These are phyloP conservation scores for Sebastes umbrosus DNA, from an alignment of 2,797 vertebrate species.

Conservation along the genomic window DNA sequence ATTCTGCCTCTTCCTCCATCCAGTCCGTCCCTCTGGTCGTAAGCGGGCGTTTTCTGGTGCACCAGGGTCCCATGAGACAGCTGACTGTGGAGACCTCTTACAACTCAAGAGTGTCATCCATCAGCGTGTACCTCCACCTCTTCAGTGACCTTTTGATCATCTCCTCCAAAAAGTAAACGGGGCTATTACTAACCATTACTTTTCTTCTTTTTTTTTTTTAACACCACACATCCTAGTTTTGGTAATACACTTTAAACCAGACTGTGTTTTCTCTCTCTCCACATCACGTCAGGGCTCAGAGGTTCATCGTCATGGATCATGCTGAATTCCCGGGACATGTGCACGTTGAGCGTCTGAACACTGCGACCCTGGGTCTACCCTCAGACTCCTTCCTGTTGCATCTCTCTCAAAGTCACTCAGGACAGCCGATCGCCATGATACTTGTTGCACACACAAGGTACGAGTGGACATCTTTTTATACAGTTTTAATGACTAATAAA, in stretches of 20 bases:
- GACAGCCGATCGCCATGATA: conserved; percentile 66
- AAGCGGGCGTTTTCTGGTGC: conserved; percentile 79
- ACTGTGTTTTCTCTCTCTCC: not conserved
- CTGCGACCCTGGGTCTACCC: conserved; percentile 70
- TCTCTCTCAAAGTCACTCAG: conserved; percentile 68
- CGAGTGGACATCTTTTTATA: not conserved
- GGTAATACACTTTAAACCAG: not conserved
- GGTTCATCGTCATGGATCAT: conserved; percentile 80
- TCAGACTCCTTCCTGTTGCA: conserved; percentile 76
- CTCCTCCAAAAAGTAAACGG: conserved; percentile 74
- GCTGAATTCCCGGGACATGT: conserved; percentile 74
- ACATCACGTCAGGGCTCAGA: conserved; percentile 64
- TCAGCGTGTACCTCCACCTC: conserved; percentile 81
- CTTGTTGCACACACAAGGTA: conserved; percentile 73
- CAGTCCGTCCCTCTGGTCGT: conserved; percentile 79
- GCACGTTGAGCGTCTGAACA: conserved; percentile 65
- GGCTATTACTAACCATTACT: not conserved
- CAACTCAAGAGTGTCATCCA: conserved; percentile 50
- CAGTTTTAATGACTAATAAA: not conserved
- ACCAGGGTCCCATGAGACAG: conserved; percentile 76
- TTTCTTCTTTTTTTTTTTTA: not conserved
- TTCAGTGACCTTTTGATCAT: conserved; percentile 86
- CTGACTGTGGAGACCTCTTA: conserved; percentile 47
- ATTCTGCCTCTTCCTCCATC: not conserved
- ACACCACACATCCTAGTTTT: not conserved